Percentiles rank a stretch among this genome's conserved stretches.
phyloP scores from a whole-genome alignment of 2,113 vertebrate genomes.

The Syrmaticus mikado region DNA sequence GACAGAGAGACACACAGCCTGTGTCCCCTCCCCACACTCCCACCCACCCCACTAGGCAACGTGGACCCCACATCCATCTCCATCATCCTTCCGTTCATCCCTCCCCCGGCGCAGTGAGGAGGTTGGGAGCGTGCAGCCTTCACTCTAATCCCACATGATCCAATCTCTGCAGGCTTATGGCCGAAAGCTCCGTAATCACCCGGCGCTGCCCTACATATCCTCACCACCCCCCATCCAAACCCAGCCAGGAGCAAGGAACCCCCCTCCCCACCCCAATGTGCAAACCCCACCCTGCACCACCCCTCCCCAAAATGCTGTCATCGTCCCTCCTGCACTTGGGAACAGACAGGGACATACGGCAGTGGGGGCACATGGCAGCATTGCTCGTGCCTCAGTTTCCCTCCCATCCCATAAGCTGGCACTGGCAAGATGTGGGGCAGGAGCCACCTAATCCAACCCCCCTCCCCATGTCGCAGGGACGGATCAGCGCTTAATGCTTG shows the following conservation, averaged over 20 bases:
- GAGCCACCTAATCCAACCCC: not conserved
- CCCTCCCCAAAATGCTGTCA: not conserved
- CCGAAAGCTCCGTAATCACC: slow-evolving; percentile 21
- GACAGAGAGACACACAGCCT: not conserved
- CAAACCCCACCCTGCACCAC: no score
- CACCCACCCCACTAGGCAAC: accelerated
- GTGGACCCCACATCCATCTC: not conserved
- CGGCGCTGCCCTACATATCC: slow-evolving; percentile 45
- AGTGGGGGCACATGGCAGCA: accelerated
- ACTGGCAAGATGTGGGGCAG: not conserved
- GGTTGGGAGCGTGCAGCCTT: slow-evolving; percentile 14
- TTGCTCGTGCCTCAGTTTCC: not conserved
- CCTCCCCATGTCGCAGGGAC: not conserved
- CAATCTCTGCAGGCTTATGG: slow-evolving; percentile 28
- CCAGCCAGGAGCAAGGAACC: not conserved
- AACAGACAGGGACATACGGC: not conserved
- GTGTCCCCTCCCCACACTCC: not conserved
- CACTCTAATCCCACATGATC: slow-evolving; percentile 49
- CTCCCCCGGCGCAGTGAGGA: not conserved
- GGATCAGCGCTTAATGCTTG: accelerated
- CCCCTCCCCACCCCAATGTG: not conserved
- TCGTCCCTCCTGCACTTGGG: accelerated
- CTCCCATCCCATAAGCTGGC: no score
- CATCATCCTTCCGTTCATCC: not conserved
- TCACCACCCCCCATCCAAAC: not conserved